Percentiles rank a stretch among this genome's conserved stretches.
These are phyloP conservation scores for Catharus bicknelli DNA, from an alignment of 2,113 vertebrate genomes.

Conservation along the genomic window DNA sequence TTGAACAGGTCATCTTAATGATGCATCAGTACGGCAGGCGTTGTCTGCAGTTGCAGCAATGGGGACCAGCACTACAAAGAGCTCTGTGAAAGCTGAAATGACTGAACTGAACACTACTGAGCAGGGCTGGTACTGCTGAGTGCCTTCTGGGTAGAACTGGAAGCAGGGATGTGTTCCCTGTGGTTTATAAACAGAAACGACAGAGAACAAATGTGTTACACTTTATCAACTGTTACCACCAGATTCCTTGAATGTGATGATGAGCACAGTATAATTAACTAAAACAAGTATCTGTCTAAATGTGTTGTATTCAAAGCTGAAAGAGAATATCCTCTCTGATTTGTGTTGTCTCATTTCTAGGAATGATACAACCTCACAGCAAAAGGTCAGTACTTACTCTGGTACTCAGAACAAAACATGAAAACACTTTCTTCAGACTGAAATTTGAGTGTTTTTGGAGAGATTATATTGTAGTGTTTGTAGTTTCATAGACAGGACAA, in stretches of 20 bases:
- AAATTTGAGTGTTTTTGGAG: background rate
- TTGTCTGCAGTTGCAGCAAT: background rate
- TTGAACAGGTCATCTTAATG: background rate
- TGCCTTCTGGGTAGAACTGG: background rate
- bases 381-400: background rate
- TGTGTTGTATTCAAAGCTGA: background rate
- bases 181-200: background rate
- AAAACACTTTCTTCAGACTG: background rate
- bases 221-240: background rate
- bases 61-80: background rate
- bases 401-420: background rate
- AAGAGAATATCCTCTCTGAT: background rate
- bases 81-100: background rate
- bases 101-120: accelerated
- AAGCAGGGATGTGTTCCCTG: background rate
- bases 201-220: background rate
- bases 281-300: background rate
- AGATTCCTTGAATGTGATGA: background rate
- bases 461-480: background rate
- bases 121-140: background rate
- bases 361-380: background rate
- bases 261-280: background rate
- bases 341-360: background rate
- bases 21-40: accelerated
- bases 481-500: background rate